Conservation (phyloP, 2,113 vertebrate species). For the Danio rerio region DNA sequence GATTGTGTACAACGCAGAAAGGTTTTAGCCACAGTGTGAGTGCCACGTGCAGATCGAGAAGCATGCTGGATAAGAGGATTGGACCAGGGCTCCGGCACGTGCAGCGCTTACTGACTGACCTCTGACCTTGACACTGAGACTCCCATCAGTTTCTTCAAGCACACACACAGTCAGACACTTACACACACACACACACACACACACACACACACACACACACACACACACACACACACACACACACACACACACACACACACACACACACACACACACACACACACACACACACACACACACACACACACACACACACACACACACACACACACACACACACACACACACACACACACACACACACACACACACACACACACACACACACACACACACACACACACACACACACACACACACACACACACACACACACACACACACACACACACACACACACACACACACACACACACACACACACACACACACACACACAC, state of each 20-base stretch:
- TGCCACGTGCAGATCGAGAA: constrained; percentile 58
- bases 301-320: constrained; percentile 1
- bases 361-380: not conserved
- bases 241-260: not conserved
- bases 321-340: not conserved
- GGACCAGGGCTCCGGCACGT: constrained; percentile 39
- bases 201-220: not conserved
- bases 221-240: constrained; percentile 2
- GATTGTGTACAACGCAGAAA: not conserved
- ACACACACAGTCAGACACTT: constrained; percentile 8
- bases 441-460: not conserved
- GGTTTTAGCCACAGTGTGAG: constrained; percentile 45
- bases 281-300: not conserved
- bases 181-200: not conserved
- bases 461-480: not conserved
- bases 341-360: constrained; percentile 3
- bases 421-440: not conserved
- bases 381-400: not conserved
- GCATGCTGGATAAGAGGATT: constrained; percentile 66
- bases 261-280: constrained; percentile 7
- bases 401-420: not conserved
- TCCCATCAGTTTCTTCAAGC: not conserved
- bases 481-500: not conserved
- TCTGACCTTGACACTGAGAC: constrained; percentile 51
- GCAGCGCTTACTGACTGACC: constrained; percentile 53